phyloP scores from a whole-genome alignment of 1,140 invertebrate genomes.

The Vanessa atalanta region DNA sequence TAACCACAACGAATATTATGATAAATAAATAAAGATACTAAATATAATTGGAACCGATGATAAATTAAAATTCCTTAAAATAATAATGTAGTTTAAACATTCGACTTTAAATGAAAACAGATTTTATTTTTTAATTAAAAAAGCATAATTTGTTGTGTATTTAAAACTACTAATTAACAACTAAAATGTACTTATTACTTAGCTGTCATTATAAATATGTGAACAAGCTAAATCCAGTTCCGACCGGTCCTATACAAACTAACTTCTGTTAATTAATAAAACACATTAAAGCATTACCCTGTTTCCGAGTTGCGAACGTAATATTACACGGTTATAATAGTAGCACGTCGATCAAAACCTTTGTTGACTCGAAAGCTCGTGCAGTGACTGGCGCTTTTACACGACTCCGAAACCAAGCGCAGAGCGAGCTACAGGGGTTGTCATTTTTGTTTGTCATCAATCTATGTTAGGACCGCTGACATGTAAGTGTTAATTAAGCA shows the following conservation, averaged over 20 bases:
- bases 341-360: slow-evolving; percentile 57
- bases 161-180: not conserved
- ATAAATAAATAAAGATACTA: too few relatives aligned
- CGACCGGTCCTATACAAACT: not conserved
- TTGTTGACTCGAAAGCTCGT: slow-evolving; percentile 62
- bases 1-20: too few relatives aligned
- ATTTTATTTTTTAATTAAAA: too few relatives aligned
- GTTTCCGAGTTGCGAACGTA: slow-evolving; percentile 47
- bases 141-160: too few relatives aligned
- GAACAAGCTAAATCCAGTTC: not conserved
- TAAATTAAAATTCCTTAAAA: too few relatives aligned
- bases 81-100: too few relatives aligned
- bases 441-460: slow-evolving; percentile 79
- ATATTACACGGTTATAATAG: slow-evolving; percentile 57
- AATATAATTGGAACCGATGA: too few relatives aligned
- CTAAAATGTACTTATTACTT: not conserved
- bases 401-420: slow-evolving; percentile 50
- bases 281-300: slow-evolving; percentile 66
- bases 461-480: slow-evolving; percentile 77
- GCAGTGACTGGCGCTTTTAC: slow-evolving; percentile 69
- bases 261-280: slow-evolving; percentile 69
- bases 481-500: slow-evolving; percentile 80
- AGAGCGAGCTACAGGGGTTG: slow-evolving; percentile 63
- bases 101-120: too few relatives aligned
- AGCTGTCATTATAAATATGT: not conserved